Evolutionary conservation across 2,113 vertebrate genomes (phyloP).

Genomic region (Syngnathus floridae): DNA sequence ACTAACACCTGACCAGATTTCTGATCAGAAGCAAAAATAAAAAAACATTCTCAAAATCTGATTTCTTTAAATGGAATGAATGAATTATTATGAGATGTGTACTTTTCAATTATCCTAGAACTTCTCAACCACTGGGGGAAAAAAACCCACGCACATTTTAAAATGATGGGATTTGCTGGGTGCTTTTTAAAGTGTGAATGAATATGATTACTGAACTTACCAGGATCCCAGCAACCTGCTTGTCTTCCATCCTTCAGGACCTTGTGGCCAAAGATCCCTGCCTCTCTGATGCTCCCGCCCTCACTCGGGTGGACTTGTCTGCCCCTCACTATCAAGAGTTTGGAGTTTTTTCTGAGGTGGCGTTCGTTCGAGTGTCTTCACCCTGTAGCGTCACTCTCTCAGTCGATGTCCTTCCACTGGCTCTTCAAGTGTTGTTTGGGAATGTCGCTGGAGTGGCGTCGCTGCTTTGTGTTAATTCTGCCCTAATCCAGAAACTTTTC

Average conservation of each 20-base stretch:
- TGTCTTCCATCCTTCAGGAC: constrained; percentile 70
- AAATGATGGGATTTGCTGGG: background rate
- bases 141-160: too few species aligned
- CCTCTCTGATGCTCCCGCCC: constrained; percentile 43
- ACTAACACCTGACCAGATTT: constrained; percentile 25
- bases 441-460: constrained; percentile 64
- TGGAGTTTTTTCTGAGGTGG: constrained; percentile 37
- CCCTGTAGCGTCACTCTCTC: constrained; percentile 34
- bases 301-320: constrained; percentile 35
- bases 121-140: background rate
- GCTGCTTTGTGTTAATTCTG: constrained; percentile 72
- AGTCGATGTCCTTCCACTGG: constrained; percentile 43
- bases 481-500: constrained; percentile 78
- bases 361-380: constrained; percentile 41
- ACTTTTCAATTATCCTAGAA: background rate
- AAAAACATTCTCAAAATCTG: background rate
- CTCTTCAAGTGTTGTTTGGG: constrained; percentile 51
- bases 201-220: constrained; percentile 52
- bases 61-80: background rate
- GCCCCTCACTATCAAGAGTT: constrained; percentile 27
- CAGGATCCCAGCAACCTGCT: constrained; percentile 69
- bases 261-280: constrained; percentile 57
- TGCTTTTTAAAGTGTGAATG: constrained; percentile 2
- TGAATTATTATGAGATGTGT: background rate
- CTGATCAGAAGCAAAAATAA: constrained; percentile 19